Conservation (phyloP, 2,113 vertebrate species). For the Trematomus loennbergii region DNA sequence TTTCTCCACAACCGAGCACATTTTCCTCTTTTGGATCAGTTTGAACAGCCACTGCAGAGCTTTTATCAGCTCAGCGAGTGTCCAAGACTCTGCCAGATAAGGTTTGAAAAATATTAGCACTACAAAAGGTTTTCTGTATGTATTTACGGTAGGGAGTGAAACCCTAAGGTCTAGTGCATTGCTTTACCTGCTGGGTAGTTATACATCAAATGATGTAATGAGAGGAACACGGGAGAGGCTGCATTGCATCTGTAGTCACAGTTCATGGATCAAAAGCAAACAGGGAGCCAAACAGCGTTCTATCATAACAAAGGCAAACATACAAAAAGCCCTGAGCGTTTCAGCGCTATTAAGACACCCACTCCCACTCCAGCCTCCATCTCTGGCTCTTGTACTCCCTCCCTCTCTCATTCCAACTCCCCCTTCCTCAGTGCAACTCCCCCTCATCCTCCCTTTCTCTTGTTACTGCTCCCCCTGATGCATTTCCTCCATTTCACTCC, state of each 20-base stretch:
- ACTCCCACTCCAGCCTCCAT: conserved; percentile 77
- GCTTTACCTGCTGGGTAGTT: conserved; percentile 7
- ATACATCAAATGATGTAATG: conserved; percentile 42
- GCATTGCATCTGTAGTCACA: conserved; percentile 54
- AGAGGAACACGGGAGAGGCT: conserved; percentile 34
- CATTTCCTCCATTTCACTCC: conserved; percentile 51
- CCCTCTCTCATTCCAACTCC: conserved; percentile 39
- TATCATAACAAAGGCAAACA: conserved; percentile 76
- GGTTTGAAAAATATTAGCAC: neutral
- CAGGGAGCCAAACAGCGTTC: conserved; percentile 62
- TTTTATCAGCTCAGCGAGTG: neutral
- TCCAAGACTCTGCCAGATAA: neutral
- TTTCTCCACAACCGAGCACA: neutral
- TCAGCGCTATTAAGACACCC: conserved; percentile 78
- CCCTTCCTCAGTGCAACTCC: conserved; percentile 39
- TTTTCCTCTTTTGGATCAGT: neutral
- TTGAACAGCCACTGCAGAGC: conserved; percentile 10
- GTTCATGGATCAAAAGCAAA: conserved; percentile 76
- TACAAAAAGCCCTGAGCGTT: conserved; percentile 73
- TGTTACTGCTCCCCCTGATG: conserved; percentile 46
- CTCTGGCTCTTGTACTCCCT: conserved; percentile 52
- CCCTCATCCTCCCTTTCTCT: conserved; percentile 36
- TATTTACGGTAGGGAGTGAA: neutral
- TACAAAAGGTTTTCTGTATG: neutral
- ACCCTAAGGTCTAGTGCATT: neutral